phyloP scores from a whole-genome alignment of 2,888 invertebrate species.

The Ptychoptera contaminata region DNA sequence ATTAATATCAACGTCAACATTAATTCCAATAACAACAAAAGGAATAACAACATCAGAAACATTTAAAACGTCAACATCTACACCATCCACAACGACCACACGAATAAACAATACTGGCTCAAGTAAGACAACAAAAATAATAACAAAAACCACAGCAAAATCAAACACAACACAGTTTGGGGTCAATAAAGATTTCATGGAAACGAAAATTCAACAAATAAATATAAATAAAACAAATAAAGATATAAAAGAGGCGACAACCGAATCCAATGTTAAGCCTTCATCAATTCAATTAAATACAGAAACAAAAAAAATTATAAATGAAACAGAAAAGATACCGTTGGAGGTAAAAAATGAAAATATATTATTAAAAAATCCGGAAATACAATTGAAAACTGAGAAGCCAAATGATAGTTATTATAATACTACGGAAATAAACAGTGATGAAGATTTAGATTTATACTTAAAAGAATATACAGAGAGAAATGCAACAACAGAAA shows the following conservation, averaged over 20 bases:
- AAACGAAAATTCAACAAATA: no score
- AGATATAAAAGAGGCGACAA: no score
- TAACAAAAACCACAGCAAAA: neutral
- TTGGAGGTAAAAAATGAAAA: no score
- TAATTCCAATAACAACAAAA: neutral
- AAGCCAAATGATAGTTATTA: neutral
- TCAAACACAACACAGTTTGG: neutral
- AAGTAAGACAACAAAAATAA: neutral
- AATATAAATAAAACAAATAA: no score
- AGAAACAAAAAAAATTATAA: no score
- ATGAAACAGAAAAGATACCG: no score
- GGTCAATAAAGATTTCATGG: no score
- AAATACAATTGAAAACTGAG: neutral
- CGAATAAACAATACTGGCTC: slow-evolving; percentile 1
- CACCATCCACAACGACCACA: slow-evolving; percentile 8
- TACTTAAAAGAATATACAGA: neutral
- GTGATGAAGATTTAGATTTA: neutral
- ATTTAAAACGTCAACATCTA: slow-evolving; percentile 5
- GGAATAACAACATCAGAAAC: neutral
- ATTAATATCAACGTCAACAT: neutral
- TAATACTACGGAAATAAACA: neutral
- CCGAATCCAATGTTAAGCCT: no score
- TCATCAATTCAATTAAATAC: no score
- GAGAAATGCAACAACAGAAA: neutral
- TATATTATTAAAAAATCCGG: no score